Evolutionary conservation across 2,888 invertebrate species (phyloP), one percentile per base, ranked within the genome.

Genomic region (Calameuta filiformis): DNA sequence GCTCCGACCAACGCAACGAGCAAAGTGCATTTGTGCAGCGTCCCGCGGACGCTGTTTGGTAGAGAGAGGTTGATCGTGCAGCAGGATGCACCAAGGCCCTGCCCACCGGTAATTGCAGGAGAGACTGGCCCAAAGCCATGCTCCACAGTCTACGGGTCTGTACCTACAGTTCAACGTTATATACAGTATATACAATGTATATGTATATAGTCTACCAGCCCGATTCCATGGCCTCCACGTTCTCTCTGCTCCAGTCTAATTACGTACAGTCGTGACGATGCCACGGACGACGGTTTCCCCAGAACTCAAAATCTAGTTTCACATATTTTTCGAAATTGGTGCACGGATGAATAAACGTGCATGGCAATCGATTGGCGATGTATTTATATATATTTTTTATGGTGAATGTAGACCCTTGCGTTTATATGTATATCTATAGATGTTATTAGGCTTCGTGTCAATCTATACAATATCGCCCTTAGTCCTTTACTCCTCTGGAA

Each of bases 51-150:
- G 78, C 33, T 69, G 30, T 40, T 75, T 76, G 76, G 79, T 81
- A 34, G 73, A 75, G 79, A 68, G 79, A 78, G 80, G 79, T 81
- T 80, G 79, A 81, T 75, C 75, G 81, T 80, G 81, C 71, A 76
- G 76, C 69, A 78, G 81, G 78, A 81, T 81, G 81, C 81, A 81
- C 80, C 23, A 79, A 83, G 83, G 82, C 83, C 76, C 81, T 83
- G 81, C 81, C 81, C 83, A 80, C 78, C 84, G 81, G 84, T 87
- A 88, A 88, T 87, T 88, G 87, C 86, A 76, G 79, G 79, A 83
- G 84, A 87, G 84, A 81, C 82, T 80, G 84, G 82, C 78, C 85
- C 76, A 78, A 81, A 56, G 56, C 56, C 56, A 56, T 56, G 23
- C 56, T 56, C 56, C 56, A 56, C 56, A 56, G 56, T 56, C 56